phyloP scores from a whole-genome alignment of 2,797 vertebrate species.

The Erethizon dorsatum region DNA sequence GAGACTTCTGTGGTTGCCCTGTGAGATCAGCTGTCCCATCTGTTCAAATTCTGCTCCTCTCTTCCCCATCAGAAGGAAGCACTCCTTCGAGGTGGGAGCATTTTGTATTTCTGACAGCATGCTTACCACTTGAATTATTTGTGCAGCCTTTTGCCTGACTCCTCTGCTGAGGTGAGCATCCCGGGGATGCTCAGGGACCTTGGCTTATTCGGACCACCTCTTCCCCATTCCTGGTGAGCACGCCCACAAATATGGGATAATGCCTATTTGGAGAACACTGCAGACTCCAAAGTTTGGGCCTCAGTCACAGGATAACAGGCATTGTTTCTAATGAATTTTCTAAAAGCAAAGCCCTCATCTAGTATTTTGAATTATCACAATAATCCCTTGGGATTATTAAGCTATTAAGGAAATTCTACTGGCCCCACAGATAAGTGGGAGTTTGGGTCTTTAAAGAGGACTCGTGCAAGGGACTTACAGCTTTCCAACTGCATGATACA shows the following conservation, averaged over 20 bases:
- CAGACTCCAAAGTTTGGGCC: background rate
- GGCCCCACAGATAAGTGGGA: background rate
- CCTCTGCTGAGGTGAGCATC: background rate
- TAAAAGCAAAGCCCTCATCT: background rate
- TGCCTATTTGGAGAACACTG: background rate
- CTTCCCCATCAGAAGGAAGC: background rate
- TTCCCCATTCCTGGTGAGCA: background rate
- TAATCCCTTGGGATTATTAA: background rate
- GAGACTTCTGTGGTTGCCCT: background rate
- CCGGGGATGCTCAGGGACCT: background rate
- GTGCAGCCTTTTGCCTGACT: background rate
- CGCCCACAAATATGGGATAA: background rate
- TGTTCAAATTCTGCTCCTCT: background rate
- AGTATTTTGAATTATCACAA: background rate
- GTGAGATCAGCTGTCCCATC: background rate
- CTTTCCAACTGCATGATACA: constrained; percentile 99
- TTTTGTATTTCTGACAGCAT: background rate
- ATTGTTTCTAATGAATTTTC: constrained; percentile 25
- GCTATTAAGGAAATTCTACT: background rate
- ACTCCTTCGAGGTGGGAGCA: background rate
- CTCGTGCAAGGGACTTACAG: constrained; percentile 92
- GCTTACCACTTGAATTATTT: background rate
- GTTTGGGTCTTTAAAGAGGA: background rate
- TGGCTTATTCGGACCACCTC: background rate
- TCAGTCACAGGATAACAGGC: background rate